Conservation (phyloP, 2,797 vertebrate species). For the Melanotaenia nigrans region DNA sequence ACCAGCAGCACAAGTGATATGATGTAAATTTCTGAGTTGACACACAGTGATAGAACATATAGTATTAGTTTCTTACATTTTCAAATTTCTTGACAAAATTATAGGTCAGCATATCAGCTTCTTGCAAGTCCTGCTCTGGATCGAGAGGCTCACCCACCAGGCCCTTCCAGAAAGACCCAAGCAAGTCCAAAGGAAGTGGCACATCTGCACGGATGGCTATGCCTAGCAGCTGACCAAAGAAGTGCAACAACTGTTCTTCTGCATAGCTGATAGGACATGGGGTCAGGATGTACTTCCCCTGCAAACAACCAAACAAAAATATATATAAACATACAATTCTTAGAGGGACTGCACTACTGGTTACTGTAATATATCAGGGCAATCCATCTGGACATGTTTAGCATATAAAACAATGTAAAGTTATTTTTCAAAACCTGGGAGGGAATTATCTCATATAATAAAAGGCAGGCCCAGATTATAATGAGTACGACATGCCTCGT, state of each 20-base stretch:
- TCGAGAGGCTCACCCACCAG: slow-evolving; percentile 91
- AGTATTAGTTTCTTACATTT: slow-evolving; percentile 80
- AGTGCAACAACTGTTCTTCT: slow-evolving; percentile 96
- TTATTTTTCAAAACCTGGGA: background rate
- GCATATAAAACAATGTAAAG: background rate
- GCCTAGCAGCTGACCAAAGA: slow-evolving; percentile 95
- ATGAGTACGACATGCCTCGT: slow-evolving; percentile 1
- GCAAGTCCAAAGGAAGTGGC: slow-evolving; percentile 94
- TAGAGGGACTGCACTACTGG: background rate
- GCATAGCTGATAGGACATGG: slow-evolving; percentile 94
- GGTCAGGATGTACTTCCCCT: slow-evolving; percentile 96
- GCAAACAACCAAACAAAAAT: slow-evolving; percentile 30
- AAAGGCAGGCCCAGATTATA: background rate
- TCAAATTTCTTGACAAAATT: slow-evolving; percentile 96
- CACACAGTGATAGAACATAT: background rate
- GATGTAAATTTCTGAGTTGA: background rate
- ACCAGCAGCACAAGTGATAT: background rate
- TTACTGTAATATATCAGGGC: background rate
- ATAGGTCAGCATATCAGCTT: slow-evolving; percentile 94
- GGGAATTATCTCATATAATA: background rate
- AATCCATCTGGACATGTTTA: background rate
- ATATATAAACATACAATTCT: background rate
- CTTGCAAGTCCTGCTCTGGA: slow-evolving; percentile 91
- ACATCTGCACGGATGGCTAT: slow-evolving; percentile 96
- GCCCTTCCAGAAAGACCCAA: slow-evolving; percentile 96